These are phyloP conservation scores for Troides oblongomaculatus DNA, from an alignment of 2,888 invertebrate species.

Conservation along the genomic window DNA sequence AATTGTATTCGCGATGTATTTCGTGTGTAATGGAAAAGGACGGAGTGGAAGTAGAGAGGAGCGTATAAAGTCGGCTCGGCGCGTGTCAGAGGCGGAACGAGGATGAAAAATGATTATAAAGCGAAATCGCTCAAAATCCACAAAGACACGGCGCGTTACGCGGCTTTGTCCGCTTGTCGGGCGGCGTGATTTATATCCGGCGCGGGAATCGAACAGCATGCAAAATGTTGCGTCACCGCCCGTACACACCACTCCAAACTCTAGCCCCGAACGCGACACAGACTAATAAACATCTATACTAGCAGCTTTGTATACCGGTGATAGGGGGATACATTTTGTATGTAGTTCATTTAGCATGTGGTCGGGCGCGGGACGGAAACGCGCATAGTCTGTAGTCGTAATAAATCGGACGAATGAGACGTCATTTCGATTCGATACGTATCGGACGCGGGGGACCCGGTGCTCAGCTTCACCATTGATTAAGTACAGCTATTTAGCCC, in stretches of 20 bases:
- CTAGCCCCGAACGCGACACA: constrained; percentile 41
- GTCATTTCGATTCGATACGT: constrained; percentile 75
- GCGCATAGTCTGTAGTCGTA: constrained; percentile 49
- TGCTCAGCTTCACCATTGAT: constrained; percentile 67
- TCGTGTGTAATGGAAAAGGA: constrained; percentile 20
- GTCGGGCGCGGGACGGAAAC: constrained; percentile 37
- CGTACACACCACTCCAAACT: constrained; percentile 42
- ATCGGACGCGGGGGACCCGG: constrained; percentile 64
- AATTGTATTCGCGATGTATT: background rate
- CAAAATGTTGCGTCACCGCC: constrained; percentile 75
- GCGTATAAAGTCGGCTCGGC: constrained; percentile 60
- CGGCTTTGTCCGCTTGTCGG: constrained; percentile 75
- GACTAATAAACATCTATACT: constrained; percentile 31
- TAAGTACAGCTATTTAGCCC: constrained; percentile 70
- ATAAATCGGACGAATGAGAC: constrained; percentile 76
- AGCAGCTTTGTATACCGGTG: constrained; percentile 32
- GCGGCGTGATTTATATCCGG: constrained; percentile 61
- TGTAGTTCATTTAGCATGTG: constrained; percentile 39
- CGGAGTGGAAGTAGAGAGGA: constrained; percentile 49
- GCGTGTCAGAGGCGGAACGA: constrained; percentile 34
- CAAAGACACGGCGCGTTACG: constrained; percentile 76
- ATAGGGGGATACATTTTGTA: constrained; percentile 7
- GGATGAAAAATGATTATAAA: constrained; percentile 75
- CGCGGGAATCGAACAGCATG: constrained; percentile 62
- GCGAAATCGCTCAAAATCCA: constrained; percentile 75